Evolutionary conservation across 2,113 vertebrate species (phyloP).

Genomic region (Chionis minor): DNA sequence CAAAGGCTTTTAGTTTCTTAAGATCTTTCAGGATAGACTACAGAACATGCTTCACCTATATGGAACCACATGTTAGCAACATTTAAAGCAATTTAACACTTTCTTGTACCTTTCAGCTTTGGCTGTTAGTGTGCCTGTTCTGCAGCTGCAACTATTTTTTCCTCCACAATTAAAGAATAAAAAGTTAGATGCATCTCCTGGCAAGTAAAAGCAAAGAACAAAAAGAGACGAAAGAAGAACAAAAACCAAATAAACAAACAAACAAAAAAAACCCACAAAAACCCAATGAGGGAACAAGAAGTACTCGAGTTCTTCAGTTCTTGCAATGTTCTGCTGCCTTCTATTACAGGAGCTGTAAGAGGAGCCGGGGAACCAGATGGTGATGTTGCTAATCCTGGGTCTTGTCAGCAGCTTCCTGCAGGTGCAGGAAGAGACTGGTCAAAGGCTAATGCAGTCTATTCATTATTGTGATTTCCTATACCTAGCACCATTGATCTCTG

Average conservation of each 20-base stretch:
- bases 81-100: background rate
- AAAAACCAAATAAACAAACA: too few species aligned
- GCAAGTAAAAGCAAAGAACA: background rate
- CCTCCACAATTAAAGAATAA: background rate
- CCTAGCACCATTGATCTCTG: background rate
- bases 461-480: background rate
- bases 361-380: background rate
- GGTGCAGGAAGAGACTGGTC: background rate
- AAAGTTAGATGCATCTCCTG: background rate
- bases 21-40: background rate
- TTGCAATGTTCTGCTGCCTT: background rate
- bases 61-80: fast-evolving
- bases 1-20: background rate
- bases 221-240: background rate
- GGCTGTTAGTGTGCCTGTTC: background rate
- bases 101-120: background rate
- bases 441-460: background rate
- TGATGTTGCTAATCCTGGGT: background rate
- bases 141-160: background rate
- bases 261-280: background rate
- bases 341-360: background rate
- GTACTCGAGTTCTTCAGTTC: background rate
- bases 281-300: background rate
- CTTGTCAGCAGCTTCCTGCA: background rate
- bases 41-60: background rate